These are phyloP conservation scores for Callionymus lyra DNA, from an alignment of 2,113 vertebrate species.

Conservation along the genomic window DNA sequence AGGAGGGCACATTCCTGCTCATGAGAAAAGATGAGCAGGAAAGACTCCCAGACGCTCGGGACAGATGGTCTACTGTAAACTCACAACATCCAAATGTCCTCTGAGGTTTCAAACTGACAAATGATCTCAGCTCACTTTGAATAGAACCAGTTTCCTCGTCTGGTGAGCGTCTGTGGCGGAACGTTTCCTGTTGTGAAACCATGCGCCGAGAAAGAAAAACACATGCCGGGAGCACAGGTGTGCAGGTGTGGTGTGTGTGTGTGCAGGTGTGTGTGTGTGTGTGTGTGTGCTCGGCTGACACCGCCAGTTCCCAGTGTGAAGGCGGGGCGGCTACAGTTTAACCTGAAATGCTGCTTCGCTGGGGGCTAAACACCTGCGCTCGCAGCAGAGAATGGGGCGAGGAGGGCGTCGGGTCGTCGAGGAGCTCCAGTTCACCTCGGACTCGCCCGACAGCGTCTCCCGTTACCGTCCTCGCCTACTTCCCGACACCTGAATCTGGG, in stretches of 20 bases:
- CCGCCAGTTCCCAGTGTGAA: slow-evolving; percentile 29
- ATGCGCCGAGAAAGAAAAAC: slow-evolving; percentile 13
- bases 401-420: neutral
- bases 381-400: slow-evolving; percentile 5
- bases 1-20: slow-evolving; percentile 54
- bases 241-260: neutral
- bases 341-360: slow-evolving; percentile 61
- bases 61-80: slow-evolving; percentile 36
- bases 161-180: neutral
- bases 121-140: too few relatives aligned
- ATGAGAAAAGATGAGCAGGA: slow-evolving; percentile 45
- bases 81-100: too few relatives aligned
- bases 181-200: slow-evolving; percentile 36
- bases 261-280: slow-evolving; percentile 52
- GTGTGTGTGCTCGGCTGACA: slow-evolving; percentile 31
- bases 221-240: neutral
- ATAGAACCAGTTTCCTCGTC: slow-evolving; percentile 2
- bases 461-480: slow-evolving; percentile 33
- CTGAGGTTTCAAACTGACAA: neutral
- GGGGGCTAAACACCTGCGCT: slow-evolving; percentile 63
- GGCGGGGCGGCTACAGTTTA: slow-evolving; percentile 58
- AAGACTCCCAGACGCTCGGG: slow-evolving; percentile 29
- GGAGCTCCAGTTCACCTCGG: neutral
- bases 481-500: slow-evolving; percentile 37
- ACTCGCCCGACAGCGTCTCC: slow-evolving; percentile 32